phyloP scores from a whole-genome alignment of 2,888 invertebrate species.

The Cyaniris semiargus region DNA sequence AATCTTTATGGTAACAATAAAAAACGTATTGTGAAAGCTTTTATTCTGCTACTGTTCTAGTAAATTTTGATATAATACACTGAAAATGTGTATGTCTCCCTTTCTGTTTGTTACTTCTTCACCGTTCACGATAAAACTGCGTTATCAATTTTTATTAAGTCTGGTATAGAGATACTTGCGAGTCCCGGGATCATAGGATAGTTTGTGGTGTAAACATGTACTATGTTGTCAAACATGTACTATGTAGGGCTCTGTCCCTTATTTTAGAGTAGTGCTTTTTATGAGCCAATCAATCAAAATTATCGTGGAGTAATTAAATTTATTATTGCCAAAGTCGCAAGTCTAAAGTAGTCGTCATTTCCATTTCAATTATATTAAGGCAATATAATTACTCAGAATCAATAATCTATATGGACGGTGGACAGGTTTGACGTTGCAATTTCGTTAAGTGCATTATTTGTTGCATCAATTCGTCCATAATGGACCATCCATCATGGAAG shows the following conservation, averaged over 20 bases:
- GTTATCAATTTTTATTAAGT: too few species aligned
- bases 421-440: constrained; percentile 42
- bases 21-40: not conserved
- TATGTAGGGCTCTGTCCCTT: too few species aligned
- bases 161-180: too few species aligned
- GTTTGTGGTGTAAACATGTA: too few species aligned
- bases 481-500: constrained; percentile 28
- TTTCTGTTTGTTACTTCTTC: too few species aligned
- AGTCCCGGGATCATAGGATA: too few species aligned
- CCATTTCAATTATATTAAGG: constrained; percentile 13
- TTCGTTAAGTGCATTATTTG: constrained; percentile 42
- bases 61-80: not conserved
- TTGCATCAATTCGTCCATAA: constrained; percentile 18
- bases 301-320: not conserved
- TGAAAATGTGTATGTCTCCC: too few species aligned
- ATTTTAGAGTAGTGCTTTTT: too few species aligned
- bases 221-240: too few species aligned
- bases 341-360: not conserved
- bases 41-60: not conserved
- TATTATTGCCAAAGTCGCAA: not conserved
- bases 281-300: too few species aligned
- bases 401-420: constrained; percentile 35
- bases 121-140: too few species aligned
- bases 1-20: not conserved
- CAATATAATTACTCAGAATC: constrained; percentile 28